These are phyloP conservation scores for Aporrectodea caliginosa DNA, from an alignment of 1,140 invertebrate genomes.

Conservation along the genomic window DNA sequence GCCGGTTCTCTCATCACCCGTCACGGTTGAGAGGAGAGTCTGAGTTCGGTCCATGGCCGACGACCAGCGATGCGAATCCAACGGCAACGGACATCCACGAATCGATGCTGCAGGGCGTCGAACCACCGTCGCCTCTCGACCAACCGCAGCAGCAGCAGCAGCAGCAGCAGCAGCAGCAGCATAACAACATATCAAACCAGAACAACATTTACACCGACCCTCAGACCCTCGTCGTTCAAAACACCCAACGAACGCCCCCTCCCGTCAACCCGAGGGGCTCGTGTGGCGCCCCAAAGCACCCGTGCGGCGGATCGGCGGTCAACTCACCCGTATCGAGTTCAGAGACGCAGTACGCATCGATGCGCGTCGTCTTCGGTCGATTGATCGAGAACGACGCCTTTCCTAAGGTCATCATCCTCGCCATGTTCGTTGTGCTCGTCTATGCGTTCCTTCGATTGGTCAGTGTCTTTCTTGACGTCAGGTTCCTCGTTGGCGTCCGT, in stretches of 20 bases:
- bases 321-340: not conserved
- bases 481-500: not conserved
- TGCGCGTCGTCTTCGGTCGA: constrained; percentile 1
- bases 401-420: not conserved
- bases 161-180: not conserved
- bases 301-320: not conserved
- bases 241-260: not conserved
- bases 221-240: not conserved
- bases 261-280: not conserved
- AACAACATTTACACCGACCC: not conserved
- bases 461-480: not conserved
- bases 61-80: not conserved
- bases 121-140: not conserved
- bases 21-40: not conserved
- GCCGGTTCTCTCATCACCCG: not conserved
- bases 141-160: not conserved
- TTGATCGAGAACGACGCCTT: constrained; percentile 15
- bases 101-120: not conserved
- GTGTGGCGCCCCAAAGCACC: not conserved
- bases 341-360: not conserved
- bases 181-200: not conserved
- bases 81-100: not conserved
- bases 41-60: not conserved
- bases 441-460: not conserved
- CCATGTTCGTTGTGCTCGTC: constrained; percentile 14